Base-by-base conservation (phyloP, 2,888 invertebrate genomes). In the Synanthedon myopaeformis region DNA sequence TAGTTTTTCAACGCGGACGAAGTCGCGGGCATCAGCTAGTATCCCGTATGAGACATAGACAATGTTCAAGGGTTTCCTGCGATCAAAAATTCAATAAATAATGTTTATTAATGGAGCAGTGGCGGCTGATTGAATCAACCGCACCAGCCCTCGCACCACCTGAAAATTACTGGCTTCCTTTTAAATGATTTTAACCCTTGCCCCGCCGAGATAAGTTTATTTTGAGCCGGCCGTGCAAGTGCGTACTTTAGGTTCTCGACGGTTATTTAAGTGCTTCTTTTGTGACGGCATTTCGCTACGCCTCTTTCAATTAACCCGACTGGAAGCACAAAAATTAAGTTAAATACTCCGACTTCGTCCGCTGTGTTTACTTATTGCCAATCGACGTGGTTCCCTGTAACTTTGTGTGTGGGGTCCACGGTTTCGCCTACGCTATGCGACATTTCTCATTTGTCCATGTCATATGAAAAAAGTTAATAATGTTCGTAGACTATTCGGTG, bases 321-420 rank as follows among this genome's bases (percentile, higher is more conserved):
- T 82, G 78, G 76, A 73, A 76, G 84, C 81, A 75, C 86, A 88
- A 88, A 88, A 88, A 88, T 88, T 88, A 87, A 88, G 87, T 88
- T 88, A 88, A 84, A 87, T 80, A 78, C 77, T 73, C 74, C 68
- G 77, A 82, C 79, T 79, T 79, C 76, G 73, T 65, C 63, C 61
- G 61, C 70, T 59, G 74, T 83, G 80, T 86, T 85, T 86, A 73
- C 79, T 79, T 82, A 84, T 82, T 79, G 82, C 71, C 74, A 76
- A 82, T 82, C 76, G 82, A 72, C 68, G 74, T 68, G 67, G 67
- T 65, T 61, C 65, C 65, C 67, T 66, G 70, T 83, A 80, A 79
- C 81, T 79, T 81, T 66, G 70, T 80, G 77, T 72, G 65, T 70
- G 59, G 60, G 56, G 59, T 59, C 57, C 56, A 55, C 59, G 64